Percentiles rank a stretch among this genome's conserved stretches.
These are phyloP conservation scores for Hippocampus comes DNA, from an alignment of 2,113 vertebrate species.

Conservation along the genomic window DNA sequence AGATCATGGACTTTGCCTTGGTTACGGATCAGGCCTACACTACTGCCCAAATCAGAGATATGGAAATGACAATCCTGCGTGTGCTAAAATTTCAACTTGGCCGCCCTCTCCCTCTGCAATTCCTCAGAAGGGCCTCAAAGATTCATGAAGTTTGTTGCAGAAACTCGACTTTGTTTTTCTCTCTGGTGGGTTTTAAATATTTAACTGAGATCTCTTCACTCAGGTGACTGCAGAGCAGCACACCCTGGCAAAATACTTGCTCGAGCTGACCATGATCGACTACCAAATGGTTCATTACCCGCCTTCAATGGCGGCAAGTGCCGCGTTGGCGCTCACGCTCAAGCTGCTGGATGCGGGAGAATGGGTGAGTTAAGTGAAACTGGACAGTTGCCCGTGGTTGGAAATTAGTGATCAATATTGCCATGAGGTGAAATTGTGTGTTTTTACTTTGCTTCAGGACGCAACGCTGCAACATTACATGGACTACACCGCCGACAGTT, in stretches of 20 bases:
- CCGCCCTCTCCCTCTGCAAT: conserved; percentile 76
- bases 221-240: conserved; percentile 79
- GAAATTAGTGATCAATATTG: too few species aligned
- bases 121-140: conserved; percentile 79
- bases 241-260: conserved; percentile 80
- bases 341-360: conserved; percentile 75
- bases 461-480: conserved; percentile 73
- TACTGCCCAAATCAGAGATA: conserved; percentile 76
- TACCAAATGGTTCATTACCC: conserved; percentile 82
- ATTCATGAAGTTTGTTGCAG: conserved; percentile 72
- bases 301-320: conserved; percentile 79
- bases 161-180: neutral
- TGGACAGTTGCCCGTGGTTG: too few species aligned
- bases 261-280: conserved; percentile 82
- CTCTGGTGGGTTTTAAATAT: accelerated
- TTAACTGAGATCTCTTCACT: neutral
- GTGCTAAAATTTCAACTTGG: conserved; percentile 77
- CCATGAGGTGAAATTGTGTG: neutral
- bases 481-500: conserved; percentile 68
- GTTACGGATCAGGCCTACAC: conserved; percentile 77
- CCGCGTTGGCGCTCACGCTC: conserved; percentile 78
- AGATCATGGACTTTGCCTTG: conserved; percentile 75
- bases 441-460: conserved; percentile 20
- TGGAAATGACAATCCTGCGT: conserved; percentile 80
- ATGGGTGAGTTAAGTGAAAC: conserved; percentile 72